Evolutionary conservation across 2,888 invertebrate genomes (phyloP), one percentile per base, ranked within the genome.

Genomic region (Brachyptera putata): DNA sequence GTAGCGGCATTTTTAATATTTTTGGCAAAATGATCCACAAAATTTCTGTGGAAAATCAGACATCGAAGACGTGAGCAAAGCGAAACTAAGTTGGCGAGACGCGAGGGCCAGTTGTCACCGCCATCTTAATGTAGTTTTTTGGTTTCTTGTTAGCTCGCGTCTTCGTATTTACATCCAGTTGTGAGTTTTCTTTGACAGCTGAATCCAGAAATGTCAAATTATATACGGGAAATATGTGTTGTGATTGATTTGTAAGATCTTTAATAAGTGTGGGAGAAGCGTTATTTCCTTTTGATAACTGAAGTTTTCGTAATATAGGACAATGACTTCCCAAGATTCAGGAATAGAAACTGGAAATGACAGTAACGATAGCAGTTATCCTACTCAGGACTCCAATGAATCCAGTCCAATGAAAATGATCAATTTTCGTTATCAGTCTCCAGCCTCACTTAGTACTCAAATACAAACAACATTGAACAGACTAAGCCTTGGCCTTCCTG

Each of bases 281-380:
- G 41, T 5, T n/a, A n/a, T 30, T 30, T 7, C 30, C 30, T 7
- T 30, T 30, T 11, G 30, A 7, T 30, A 30, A 11, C 7, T 30
- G 11, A 7, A 30, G 11, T 5, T 30, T n/a, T 7, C 11, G 11
- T 30, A 30, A 30, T 11, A 30, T 7, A 30, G 7, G 7, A 30
- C 5, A 30, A 73, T 72, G 76, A 77, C 74, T 61, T 83, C 82
- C 73, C 77, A 80, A 64, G 87, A 87, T 76, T 86, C 87, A 37
- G 87, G 87, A 57, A 84, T 86, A 41, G 87, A 87, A 69, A 86
- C 86, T 50, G 85, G 85, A 65, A 85, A 85, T 71, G 85, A 86
- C 74, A 84, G 84, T 68, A 85, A 84, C 71, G 86, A 86, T 73
- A 82, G 75, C 21, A 53, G 53, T n/a, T 53, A 53, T 21, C 53